Base-by-base conservation (phyloP, 1,140 invertebrate genomes). In the Dendrolimus kikuchii region DNA sequence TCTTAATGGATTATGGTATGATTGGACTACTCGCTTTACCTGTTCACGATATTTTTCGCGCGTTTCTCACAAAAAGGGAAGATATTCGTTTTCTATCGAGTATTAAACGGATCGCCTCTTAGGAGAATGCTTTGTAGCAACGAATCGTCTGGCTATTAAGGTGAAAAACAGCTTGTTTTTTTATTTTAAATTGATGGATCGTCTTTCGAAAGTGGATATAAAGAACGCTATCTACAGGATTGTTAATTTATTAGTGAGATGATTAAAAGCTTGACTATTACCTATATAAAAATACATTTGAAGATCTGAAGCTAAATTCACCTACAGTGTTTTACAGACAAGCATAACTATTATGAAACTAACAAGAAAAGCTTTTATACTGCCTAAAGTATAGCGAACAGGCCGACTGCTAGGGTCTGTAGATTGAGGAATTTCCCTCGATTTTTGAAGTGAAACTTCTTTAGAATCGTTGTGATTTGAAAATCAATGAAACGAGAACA, bases 1-100 rank as follows among this genome's bases (percentile, higher is more conserved):
- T 85, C 79, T 75, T 82, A 82, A 85, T 85, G 79, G 77, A 85
- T 85, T 82, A 82, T 82, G 68, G 61, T 77, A 78, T 79, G 79
- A 85, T 85, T 81, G 77, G 76, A 71, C 75, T 64, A 73, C 64
- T 78, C 66, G 70, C 60, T 68, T 74, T 75, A 76, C 74, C 76
- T 79, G 71, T 46, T 46, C 23, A 23, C 23, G 63, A 64, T 71
- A 71, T 74, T 76, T 77, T 68, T 59, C 60, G 54, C 57, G 51
- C 65, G 66, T 79, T 76, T 66, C 62, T 68, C 52, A 46, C 50
- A 51, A 59, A 68, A 70, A 63, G 63, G 68, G 51, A 52, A 50
- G 64, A 65, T 67, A 62, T 74, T 74, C 71, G 71, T 58, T 68
- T 74, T 71, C 68, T 67, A 62, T 71, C 53, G 58, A 60, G 64